Evolutionary conservation across 1,140 invertebrate species (phyloP).

Genomic region (Pseudoatta argentina): DNA sequence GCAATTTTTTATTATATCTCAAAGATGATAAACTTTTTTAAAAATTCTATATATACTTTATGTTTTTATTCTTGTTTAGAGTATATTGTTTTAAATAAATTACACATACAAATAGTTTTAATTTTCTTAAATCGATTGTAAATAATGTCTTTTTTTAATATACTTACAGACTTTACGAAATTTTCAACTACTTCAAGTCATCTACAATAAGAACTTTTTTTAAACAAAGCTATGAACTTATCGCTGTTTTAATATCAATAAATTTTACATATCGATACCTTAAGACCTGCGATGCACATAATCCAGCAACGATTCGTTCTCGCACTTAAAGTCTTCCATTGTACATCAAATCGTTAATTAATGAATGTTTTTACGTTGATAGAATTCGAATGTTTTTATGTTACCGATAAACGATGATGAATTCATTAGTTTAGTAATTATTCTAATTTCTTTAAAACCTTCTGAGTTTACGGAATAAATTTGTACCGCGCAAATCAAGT

Average conservation of each 20-base stretch:
- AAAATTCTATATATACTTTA: background rate
- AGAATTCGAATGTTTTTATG: background rate
- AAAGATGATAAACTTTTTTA: background rate
- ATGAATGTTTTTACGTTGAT: background rate
- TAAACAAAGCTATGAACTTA: background rate
- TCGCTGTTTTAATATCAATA: background rate
- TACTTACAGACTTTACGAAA: background rate
- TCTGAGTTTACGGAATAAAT: constrained; percentile 17
- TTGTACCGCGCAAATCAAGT: background rate
- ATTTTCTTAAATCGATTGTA: background rate
- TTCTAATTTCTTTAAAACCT: background rate
- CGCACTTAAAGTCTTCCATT: background rate
- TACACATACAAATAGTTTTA: background rate
- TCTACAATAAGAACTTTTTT: background rate
- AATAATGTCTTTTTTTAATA: background rate
- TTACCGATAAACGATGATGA: background rate
- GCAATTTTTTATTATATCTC: too few relatives aligned
- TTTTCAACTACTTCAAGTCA: background rate
- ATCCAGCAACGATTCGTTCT: constrained; percentile 5
- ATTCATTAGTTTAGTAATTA: constrained; percentile 13
- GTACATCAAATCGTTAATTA: constrained; percentile 18
- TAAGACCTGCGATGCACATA: too few relatives aligned
- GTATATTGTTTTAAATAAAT: background rate
- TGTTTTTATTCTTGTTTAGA: background rate
- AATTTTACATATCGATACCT: background rate